Evolutionary conservation across 2,888 invertebrate genomes (phyloP), one percentile per base, ranked within the genome.

Genomic region (Hirtodrosophila alboralis): DNA sequence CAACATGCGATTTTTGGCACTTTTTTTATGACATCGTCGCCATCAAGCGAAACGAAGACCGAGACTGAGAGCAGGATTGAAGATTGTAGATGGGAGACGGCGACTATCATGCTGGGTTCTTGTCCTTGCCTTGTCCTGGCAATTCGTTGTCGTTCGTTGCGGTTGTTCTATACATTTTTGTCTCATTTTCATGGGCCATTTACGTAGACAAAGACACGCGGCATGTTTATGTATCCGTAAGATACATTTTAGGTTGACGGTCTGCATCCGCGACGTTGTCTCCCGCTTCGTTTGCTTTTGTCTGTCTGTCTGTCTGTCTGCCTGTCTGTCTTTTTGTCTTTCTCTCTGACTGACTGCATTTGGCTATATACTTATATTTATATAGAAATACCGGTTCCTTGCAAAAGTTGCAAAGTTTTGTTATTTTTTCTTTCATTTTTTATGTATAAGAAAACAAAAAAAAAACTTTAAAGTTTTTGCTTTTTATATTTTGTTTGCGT

Each of bases 171-270:
- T 60, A 66, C 53, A 75, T 77, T 70, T 67, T 67, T 67, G 80
- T 84, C 76, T 79, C 76, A 84, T 83, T 83, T 83, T 83, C 84
- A 83, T 84, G 83, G 81, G 81, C 79, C 84, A 83, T 83, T 83
- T 83, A 84, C 79, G 81, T 81, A 81, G 77, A 81, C 77, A 81
- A 84, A 83, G 77, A 77, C 61, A 62, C 60, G 75, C 77, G 68
- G 72, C 78, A 74, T 80, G 81, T 76, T 79, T 81, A 81, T 79
- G 81, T 79, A 78, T 81, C 79, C 76, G 77, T 73, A 76, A 76
- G 84, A 81, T 76, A 81, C 78, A 72, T 78, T 80, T 83, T 71
- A 44, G 74, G 65, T 63, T 70, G 62, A 58, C 61, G 69, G 54
- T 52, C 47, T 45, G 63, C 61, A 57, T 57, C 53, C 58, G 59